A percentile compares a stretch with the other conserved stretches of the same genome.
Conservation (phyloP, 2,888 invertebrate genomes). For the Epinotia nisella region DNA sequence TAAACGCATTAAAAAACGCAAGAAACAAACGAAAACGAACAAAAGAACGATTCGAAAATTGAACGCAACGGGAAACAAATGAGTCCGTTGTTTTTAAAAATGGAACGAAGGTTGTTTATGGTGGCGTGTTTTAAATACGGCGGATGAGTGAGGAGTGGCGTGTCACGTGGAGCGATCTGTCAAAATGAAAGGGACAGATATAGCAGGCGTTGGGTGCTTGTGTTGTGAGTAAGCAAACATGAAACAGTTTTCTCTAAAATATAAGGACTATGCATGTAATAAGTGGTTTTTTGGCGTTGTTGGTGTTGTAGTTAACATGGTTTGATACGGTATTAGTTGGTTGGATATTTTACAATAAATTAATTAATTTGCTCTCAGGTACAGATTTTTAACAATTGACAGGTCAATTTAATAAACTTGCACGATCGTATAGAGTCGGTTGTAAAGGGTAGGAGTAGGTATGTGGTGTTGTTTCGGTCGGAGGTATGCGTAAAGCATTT, state of each 20-base stretch:
- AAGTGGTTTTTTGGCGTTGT: background rate
- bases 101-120: slow-evolving; percentile 45
- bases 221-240: slow-evolving; percentile 62
- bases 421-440: too few relatives aligned
- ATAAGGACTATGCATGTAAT: background rate
- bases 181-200: slow-evolving; percentile 68
- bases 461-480: too few relatives aligned
- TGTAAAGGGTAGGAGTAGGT: too few relatives aligned
- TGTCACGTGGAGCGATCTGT: slow-evolving; percentile 73
- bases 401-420: too few relatives aligned
- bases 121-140: slow-evolving; percentile 41
- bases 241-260: background rate
- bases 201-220: slow-evolving; percentile 57
- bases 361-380: too few relatives aligned
- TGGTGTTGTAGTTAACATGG: too few relatives aligned
- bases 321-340: background rate
- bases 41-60: slow-evolving; percentile 9
- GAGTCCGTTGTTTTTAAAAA: slow-evolving; percentile 37
- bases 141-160: slow-evolving; percentile 56
- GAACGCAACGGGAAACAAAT: slow-evolving; percentile 16
- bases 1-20: slow-evolving; percentile 44
- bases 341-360: background rate
- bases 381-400: too few relatives aligned
- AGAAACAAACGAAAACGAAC: slow-evolving; percentile 5
- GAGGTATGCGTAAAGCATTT: too few relatives aligned